Conservation (phyloP, 1,140 invertebrate genomes). For the Brachionus angularis region DNA sequence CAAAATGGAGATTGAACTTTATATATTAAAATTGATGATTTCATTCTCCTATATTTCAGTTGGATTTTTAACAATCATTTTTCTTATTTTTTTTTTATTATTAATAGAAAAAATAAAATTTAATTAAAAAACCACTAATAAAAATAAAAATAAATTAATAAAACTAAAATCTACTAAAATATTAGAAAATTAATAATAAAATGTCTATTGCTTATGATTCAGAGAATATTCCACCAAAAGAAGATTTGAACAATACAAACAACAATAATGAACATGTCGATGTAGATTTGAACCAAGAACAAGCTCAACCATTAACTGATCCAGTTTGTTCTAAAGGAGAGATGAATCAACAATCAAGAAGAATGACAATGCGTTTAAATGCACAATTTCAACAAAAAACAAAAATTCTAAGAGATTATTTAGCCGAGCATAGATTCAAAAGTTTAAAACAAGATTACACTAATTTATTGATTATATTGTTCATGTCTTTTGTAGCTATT, state of each 20-base stretch:
- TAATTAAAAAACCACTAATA: too few species aligned
- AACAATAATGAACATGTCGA: background rate
- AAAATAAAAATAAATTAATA: too few species aligned
- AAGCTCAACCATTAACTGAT: constrained; percentile 32
- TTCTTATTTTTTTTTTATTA: too few species aligned
- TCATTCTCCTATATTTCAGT: too few species aligned
- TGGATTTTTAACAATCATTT: too few species aligned
- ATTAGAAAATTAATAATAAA: too few species aligned
- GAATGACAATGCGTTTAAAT: background rate
- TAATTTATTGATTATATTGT: constrained; percentile 24
- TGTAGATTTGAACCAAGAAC: constrained; percentile 11
- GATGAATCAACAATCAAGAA: background rate
- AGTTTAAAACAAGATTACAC: constrained; percentile 2
- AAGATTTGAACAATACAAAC: background rate
- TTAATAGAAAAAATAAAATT: too few species aligned
- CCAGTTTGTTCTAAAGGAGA: too few species aligned
- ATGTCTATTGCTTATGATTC: constrained; percentile 35
- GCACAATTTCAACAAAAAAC: constrained; percentile 16
- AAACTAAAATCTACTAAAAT: too few species aligned
- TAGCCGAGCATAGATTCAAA: constrained; percentile 10
- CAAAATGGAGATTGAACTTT: constrained; percentile 35
- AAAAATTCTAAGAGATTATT: background rate
- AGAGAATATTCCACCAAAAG: constrained; percentile 11
- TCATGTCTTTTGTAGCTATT: constrained; percentile 3
- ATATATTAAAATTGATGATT: constrained; percentile 38